phyloP scores from a whole-genome alignment of 2,888 invertebrate genomes.

The Odontomyia ornata region DNA sequence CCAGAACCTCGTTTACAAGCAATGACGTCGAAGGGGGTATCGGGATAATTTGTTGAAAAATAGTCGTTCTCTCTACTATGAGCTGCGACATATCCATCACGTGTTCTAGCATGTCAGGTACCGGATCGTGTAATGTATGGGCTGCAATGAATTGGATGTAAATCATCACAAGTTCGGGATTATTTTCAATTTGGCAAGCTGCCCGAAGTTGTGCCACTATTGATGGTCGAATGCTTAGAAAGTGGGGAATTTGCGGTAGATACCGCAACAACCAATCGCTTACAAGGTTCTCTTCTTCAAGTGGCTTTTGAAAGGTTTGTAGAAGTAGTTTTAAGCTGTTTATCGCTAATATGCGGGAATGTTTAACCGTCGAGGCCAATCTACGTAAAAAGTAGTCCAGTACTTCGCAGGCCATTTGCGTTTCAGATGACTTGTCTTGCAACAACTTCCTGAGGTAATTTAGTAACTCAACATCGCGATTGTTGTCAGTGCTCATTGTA shows the following conservation, averaged over 20 bases:
- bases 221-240: conserved; percentile 74
- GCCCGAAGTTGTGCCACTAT: conserved; percentile 79
- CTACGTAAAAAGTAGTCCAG: conserved; percentile 89
- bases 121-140: conserved; percentile 73
- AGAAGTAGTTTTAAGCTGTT: conserved; percentile 76
- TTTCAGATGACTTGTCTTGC: conserved; percentile 65
- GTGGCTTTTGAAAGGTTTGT: conserved; percentile 55
- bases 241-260: conserved; percentile 81
- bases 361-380: conserved; percentile 81
- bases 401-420: conserved; percentile 79
- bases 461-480: conserved; percentile 76
- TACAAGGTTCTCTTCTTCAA: conserved; percentile 59
- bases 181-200: conserved; percentile 91
- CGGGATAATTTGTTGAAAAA: conserved; percentile 82
- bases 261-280: conserved; percentile 69
- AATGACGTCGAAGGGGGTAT: conserved; percentile 62
- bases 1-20: conserved; percentile 53
- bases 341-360: conserved; percentile 79
- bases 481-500: conserved; percentile 73
- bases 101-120: conserved; percentile 74
- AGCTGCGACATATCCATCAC: conserved; percentile 87
- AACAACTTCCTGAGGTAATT: conserved; percentile 69
- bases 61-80: conserved; percentile 88
- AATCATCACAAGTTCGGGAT: conserved; percentile 75
- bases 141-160: conserved; percentile 86